phyloP scores from a whole-genome alignment of 2,888 invertebrate genomes.

The Melieria picta region DNA sequence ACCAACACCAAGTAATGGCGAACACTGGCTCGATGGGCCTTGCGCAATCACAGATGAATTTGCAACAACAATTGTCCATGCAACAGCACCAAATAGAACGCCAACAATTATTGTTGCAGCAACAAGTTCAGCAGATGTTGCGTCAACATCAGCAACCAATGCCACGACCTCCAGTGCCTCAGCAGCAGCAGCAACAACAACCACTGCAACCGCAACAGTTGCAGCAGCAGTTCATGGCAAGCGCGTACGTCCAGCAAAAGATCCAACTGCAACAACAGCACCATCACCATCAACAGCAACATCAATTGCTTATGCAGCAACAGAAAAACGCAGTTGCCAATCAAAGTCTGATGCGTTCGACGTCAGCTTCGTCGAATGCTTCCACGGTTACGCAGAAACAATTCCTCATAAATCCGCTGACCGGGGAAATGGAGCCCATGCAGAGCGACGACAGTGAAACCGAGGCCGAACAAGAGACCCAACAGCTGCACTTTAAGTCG shows the following conservation, averaged over 20 bases:
- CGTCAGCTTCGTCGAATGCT: conserved; percentile 26
- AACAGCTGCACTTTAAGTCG: conserved; percentile 25
- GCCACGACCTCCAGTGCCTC: conserved; percentile 39
- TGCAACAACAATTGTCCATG: conserved; percentile 33
- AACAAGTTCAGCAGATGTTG: conserved; percentile 40
- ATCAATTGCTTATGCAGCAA: conserved; percentile 36
- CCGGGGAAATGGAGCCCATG: conserved; percentile 85
- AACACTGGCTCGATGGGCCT: background rate
- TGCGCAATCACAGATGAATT: conserved; percentile 21
- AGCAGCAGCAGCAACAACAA: conserved; percentile 39
- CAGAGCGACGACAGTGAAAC: conserved; percentile 75
- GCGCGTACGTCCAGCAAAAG: conserved; percentile 40
- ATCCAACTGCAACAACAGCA: conserved; percentile 40
- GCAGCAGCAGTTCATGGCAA: conserved; percentile 34
- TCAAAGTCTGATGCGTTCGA: conserved; percentile 40
- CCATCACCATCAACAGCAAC: conserved; percentile 38
- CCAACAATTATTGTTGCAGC: conserved; percentile 35
- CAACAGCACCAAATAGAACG: conserved; percentile 39
- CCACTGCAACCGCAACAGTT: conserved; percentile 45
- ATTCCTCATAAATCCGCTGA: conserved; percentile 89
- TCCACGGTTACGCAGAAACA: conserved; percentile 70
- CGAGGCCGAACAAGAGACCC: conserved; percentile 68
- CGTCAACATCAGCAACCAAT: conserved; percentile 39
- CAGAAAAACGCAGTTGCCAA: conserved; percentile 38
- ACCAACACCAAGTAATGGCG: conserved; percentile 31